These are phyloP conservation scores for Palaemon carinicauda DNA, from an alignment of 1,140 invertebrate genomes.

Conservation along the genomic window DNA sequence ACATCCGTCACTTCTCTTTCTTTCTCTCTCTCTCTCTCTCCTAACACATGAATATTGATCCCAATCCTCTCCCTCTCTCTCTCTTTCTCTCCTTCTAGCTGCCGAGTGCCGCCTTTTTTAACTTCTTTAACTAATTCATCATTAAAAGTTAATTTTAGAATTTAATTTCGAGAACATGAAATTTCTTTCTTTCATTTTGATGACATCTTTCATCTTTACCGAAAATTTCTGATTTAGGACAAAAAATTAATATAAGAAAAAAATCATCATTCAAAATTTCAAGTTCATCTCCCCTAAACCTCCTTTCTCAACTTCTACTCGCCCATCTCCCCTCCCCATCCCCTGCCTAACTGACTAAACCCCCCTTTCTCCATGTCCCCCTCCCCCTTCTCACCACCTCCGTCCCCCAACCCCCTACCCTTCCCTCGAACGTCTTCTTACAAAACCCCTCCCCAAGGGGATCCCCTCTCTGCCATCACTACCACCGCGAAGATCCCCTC, in stretches of 20 bases:
- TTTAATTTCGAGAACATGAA: not conserved
- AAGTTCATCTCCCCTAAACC: constrained; percentile 37
- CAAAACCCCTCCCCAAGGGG: not conserved
- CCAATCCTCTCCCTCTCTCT: constrained; percentile 20
- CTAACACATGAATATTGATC: constrained; percentile 55
- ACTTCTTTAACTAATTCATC: constrained; percentile 23
- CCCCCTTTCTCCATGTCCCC: not conserved
- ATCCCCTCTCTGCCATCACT: not conserved
- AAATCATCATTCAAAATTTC: constrained; percentile 40
- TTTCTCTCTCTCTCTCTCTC: not conserved
- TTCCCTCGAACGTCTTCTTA: constrained; percentile 17
- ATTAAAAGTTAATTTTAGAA: not conserved
- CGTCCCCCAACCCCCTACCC: not conserved
- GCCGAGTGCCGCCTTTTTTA: constrained; percentile 46
- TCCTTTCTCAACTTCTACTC: constrained; percentile 39
- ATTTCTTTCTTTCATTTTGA: not conserved
- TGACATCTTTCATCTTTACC: not conserved
- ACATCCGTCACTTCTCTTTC: constrained; percentile 42
- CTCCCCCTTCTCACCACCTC: not conserved
- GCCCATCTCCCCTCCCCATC: not conserved
- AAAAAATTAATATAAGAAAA: not conserved
- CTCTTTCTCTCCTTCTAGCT: constrained; percentile 43
- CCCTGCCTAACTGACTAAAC: not conserved
- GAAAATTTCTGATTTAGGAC: not conserved
- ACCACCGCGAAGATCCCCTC: not conserved